Evolutionary conservation across 2,797 vertebrate genomes (phyloP).

Genomic region (Pangasius macronema): DNA sequence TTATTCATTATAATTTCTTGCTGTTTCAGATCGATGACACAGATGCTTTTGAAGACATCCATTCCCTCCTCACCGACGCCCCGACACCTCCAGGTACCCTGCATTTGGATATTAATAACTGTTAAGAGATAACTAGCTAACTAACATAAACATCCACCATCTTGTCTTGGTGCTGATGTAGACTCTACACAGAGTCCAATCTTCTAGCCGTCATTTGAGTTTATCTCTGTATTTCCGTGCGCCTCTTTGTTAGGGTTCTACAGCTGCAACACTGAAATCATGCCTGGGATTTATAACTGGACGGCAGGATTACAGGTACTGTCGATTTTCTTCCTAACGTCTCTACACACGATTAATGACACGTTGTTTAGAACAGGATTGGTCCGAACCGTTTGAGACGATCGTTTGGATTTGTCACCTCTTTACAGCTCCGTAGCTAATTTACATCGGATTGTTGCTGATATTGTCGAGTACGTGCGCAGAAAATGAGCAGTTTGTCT

Average conservation of each 20-base stretch:
- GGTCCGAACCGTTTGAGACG: neutral
- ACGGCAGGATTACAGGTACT: slow-evolving; percentile 92
- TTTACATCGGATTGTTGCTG: neutral
- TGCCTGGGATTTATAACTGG: slow-evolving; percentile 98
- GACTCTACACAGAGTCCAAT: neutral
- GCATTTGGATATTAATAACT: neutral
- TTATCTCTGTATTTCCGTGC: too few relatives aligned
- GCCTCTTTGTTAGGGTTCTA: slow-evolving; percentile 83
- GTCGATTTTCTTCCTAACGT: neutral
- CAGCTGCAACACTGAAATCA: slow-evolving; percentile 96
- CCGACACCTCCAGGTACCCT: slow-evolving; percentile 84
- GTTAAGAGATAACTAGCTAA: too few relatives aligned
- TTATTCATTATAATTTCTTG: neutral
- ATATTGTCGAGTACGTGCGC: neutral
- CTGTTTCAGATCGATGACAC: slow-evolving; percentile 92
- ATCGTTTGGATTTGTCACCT: too few relatives aligned
- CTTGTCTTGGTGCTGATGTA: too few relatives aligned
- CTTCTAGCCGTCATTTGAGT: neutral
- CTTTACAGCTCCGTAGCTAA: neutral
- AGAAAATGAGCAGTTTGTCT: slow-evolving; percentile 3
- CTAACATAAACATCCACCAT: too few relatives aligned
- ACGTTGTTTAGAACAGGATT: neutral
- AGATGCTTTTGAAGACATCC: slow-evolving; percentile 96
- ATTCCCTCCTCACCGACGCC: slow-evolving; percentile 89
- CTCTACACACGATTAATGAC: neutral